Percentiles rank a stretch among this genome's conserved stretches.
Conservation (phyloP, 2,888 invertebrate genomes). For the Allacma fusca region DNA sequence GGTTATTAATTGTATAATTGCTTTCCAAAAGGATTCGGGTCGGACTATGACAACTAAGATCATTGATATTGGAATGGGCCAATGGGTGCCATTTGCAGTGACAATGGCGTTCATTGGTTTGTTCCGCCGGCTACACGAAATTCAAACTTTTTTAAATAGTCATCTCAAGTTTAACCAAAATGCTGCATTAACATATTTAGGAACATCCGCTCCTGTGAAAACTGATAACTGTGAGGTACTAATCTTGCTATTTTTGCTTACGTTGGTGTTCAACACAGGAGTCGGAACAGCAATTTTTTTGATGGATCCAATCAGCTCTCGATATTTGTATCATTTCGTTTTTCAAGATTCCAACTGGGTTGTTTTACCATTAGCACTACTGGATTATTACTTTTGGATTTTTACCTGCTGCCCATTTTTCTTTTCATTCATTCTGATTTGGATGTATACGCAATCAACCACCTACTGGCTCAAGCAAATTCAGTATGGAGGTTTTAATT, state of each 20-base stretch:
- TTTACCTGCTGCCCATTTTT: background rate
- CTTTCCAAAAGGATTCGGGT: background rate
- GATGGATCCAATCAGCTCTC: background rate
- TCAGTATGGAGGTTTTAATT: background rate
- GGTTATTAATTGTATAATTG: background rate
- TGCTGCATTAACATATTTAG: background rate
- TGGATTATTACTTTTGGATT: background rate
- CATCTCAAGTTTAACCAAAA: background rate
- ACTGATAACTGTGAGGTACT: too few species aligned
- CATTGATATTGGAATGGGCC: background rate
- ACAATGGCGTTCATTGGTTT: background rate
- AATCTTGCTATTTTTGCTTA: background rate
- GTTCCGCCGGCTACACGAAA: background rate
- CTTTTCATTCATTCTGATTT: background rate
- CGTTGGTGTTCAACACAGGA: background rate
- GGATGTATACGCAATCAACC: slow-evolving; percentile 4
- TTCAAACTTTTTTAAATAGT: background rate
- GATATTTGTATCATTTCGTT: background rate
- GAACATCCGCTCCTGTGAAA: background rate
- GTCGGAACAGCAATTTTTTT: background rate
- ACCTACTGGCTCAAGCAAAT: slow-evolving; percentile 25
- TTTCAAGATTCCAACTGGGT: background rate
- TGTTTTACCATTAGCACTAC: background rate
- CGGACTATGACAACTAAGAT: background rate
- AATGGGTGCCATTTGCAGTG: background rate